Evolutionary conservation across 2,797 vertebrate genomes (phyloP).

Genomic region (Gallinago solitaria): DNA sequence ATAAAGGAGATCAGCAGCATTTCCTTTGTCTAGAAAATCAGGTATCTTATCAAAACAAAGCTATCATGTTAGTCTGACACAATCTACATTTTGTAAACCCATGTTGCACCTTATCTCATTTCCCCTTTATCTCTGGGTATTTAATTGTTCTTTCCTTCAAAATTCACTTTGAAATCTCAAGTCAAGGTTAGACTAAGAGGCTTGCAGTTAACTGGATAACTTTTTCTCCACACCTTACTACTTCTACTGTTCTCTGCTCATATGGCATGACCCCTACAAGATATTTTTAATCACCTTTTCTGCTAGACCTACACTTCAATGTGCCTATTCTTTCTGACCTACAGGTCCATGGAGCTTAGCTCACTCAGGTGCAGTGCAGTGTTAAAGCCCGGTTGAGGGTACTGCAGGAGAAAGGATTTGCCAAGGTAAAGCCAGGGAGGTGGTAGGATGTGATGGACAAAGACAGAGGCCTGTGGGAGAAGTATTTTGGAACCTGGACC

Average conservation of each 20-base stretch:
- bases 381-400: not conserved
- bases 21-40: slow-evolving; percentile 55
- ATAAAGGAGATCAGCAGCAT: slow-evolving; percentile 57
- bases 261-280: not conserved
- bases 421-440: not conserved
- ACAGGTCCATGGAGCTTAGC: not conserved
- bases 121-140: slow-evolving; percentile 42
- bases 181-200: slow-evolving; percentile 33
- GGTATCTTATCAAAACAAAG: slow-evolving; percentile 69
- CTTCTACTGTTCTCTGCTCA: not conserved
- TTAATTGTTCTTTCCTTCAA: slow-evolving; percentile 63
- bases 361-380: not conserved
- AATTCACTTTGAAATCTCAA: slow-evolving; percentile 33
- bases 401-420: not conserved
- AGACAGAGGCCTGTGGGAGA: not conserved
- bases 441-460: not conserved
- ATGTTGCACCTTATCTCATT: slow-evolving; percentile 65
- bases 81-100: slow-evolving; percentile 40
- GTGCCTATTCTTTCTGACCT: not conserved
- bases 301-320: not conserved
- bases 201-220: not conserved
- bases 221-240: not conserved
- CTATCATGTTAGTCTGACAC: slow-evolving; percentile 53
- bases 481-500: not conserved
- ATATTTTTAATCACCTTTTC: not conserved